phyloP scores from a whole-genome alignment of 1,140 invertebrate genomes.

The Leptopilina boulardi region DNA sequence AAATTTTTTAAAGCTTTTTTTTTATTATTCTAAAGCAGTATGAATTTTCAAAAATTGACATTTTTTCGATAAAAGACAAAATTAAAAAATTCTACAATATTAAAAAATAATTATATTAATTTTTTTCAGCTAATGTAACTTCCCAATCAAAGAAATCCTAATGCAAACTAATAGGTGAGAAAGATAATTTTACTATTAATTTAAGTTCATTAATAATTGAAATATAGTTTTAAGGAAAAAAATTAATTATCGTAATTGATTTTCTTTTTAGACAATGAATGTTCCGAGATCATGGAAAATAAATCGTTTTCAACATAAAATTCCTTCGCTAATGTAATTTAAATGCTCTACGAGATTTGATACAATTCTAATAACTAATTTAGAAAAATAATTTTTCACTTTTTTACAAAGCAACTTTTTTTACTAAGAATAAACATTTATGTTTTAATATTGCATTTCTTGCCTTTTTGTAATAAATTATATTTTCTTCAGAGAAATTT shows the following conservation, averaged over 20 bases:
- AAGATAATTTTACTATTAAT: conserved; percentile 7
- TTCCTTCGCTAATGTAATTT: not conserved
- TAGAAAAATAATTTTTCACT: conserved; percentile 10
- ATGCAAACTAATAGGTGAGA: not conserved
- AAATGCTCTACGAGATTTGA: not conserved
- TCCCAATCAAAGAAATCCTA: conserved; percentile 44
- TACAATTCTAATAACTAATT: not conserved
- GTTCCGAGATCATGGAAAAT: conserved; percentile 14
- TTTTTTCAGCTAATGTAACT: conserved; percentile 45
- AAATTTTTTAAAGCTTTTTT: not conserved
- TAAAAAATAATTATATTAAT: not conserved
- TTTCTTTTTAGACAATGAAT: not conserved
- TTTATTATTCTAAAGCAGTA: not conserved
- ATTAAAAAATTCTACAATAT: no score
- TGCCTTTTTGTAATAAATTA: conserved; percentile 12
- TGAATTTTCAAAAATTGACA: not conserved
- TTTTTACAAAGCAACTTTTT: conserved; percentile 7
- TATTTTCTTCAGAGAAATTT: conserved; percentile 2
- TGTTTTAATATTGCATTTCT: conserved; percentile 16
- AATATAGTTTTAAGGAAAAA: no score
- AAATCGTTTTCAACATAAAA: not conserved
- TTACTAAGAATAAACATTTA: conserved; percentile 16
- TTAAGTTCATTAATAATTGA: no score
- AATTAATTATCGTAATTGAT: not conserved
- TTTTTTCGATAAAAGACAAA: no score